These are phyloP conservation scores for Plebejus argus DNA, from an alignment of 2,888 invertebrate species.

Conservation along the genomic window DNA sequence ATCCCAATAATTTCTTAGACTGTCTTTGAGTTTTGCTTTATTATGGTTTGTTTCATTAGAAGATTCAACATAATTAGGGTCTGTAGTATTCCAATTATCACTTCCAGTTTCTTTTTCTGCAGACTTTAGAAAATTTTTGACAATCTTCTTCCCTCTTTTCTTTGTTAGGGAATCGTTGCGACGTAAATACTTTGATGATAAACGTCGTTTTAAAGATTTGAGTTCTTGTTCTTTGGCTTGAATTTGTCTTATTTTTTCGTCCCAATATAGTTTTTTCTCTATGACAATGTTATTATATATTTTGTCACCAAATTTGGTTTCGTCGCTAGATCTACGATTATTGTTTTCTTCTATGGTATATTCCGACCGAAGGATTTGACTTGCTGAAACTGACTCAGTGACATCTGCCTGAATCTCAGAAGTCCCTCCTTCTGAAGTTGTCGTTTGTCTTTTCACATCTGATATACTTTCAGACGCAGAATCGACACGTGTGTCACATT, in stretches of 20 bases:
- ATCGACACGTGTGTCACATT: constrained; percentile 64
- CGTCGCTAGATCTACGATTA: constrained; percentile 45
- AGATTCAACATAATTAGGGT: constrained; percentile 43
- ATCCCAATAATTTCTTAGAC: constrained; percentile 26
- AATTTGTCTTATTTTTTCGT: constrained; percentile 71
- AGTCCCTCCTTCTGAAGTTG: constrained; percentile 69
- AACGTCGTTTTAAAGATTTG: constrained; percentile 56
- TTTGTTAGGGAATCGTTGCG: constrained; percentile 71
- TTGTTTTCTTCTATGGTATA: constrained; percentile 43
- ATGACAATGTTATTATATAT: constrained; percentile 63
- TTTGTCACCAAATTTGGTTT: constrained; percentile 59
- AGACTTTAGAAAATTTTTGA: constrained; percentile 61
- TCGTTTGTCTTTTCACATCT: constrained; percentile 77
- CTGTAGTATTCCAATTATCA: constrained; percentile 36
- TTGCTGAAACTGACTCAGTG: constrained; percentile 79
- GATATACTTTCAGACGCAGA: constrained; percentile 71
- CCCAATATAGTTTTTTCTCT: constrained; percentile 77
- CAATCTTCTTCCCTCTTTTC: constrained; percentile 68
- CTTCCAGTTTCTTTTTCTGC: constrained; percentile 44
- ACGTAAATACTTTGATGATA: constrained; percentile 60
- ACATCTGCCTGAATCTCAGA: constrained; percentile 78
- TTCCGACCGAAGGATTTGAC: constrained; percentile 66
- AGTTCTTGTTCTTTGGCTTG: constrained; percentile 67
- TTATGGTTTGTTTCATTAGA: constrained; percentile 10
- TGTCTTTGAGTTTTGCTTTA: constrained; percentile 25